phyloP scores from a whole-genome alignment of 1,140 invertebrate genomes.

The Protaetia brevitarsis region DNA sequence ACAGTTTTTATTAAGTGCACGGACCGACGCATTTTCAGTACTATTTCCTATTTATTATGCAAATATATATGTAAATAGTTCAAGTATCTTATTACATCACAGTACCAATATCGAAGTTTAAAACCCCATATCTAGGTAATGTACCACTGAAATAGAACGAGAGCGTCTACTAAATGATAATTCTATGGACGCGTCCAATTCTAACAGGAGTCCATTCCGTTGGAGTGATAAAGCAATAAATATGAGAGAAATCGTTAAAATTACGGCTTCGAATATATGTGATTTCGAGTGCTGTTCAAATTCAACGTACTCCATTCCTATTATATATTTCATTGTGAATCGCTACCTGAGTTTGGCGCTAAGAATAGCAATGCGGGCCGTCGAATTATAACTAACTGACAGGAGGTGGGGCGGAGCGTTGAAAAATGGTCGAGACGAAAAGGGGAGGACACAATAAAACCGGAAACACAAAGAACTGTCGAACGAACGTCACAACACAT shows the following conservation, averaged over 20 bases:
- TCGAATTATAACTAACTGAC: conserved; percentile 26
- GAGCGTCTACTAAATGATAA: too few relatives aligned
- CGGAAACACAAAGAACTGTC: conserved; percentile 31
- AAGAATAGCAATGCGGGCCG: conserved; percentile 26
- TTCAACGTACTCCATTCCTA: background rate
- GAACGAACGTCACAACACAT: conserved; percentile 29
- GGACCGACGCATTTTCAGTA: too few relatives aligned
- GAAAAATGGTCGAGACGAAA: conserved; percentile 12
- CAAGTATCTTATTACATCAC: too few relatives aligned
- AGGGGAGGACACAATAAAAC: conserved; percentile 23
- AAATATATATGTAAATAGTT: too few relatives aligned
- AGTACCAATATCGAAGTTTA: too few relatives aligned
- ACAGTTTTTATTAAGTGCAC: too few relatives aligned
- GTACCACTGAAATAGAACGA: too few relatives aligned
- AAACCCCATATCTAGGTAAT: too few relatives aligned
- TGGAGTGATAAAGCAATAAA: background rate
- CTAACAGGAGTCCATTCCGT: background rate
- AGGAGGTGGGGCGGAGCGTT: background rate
- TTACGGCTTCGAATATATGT: background rate
- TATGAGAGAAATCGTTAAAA: conserved; percentile 2
- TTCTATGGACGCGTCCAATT: too few relatives aligned
- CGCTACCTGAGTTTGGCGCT: conserved; percentile 23
- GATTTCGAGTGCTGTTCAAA: background rate
- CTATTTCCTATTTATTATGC: too few relatives aligned
- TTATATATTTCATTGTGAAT: conserved; percentile 4